Conservation (phyloP, 2,888 invertebrate genomes). For the Saturnia pavonia region DNA sequence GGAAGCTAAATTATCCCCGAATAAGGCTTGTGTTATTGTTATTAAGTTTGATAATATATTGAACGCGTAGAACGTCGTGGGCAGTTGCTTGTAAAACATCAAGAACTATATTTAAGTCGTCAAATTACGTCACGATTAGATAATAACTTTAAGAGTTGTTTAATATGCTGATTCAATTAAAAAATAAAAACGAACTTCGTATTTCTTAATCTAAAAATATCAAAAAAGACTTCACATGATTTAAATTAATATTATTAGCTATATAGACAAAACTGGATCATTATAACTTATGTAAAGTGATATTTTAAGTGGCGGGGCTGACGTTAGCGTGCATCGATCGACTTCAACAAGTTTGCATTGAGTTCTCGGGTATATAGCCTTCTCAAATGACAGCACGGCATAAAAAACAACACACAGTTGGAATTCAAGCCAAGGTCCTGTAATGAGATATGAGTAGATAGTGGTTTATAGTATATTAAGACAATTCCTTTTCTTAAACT, state of each 20-base stretch:
- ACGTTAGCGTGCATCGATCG: conserved; percentile 39
- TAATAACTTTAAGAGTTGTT: too few species aligned
- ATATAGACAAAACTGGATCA: background rate
- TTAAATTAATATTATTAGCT: background rate
- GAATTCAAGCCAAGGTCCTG: conserved; percentile 80
- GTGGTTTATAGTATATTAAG: conserved; percentile 62
- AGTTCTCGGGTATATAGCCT: conserved; percentile 71
- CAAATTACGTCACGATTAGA: background rate
- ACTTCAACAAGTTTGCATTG: conserved; percentile 74
- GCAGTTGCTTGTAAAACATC: background rate
- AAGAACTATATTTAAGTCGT: background rate
- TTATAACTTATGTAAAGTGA: background rate
- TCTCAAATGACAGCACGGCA: conserved; percentile 77
- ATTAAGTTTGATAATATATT: too few species aligned
- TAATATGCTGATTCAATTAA: too few species aligned
- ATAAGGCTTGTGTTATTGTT: too few species aligned
- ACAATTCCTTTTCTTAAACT: conserved; percentile 60
- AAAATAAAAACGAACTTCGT: background rate
- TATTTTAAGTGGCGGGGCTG: conserved; percentile 30
- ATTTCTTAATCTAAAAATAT: background rate
- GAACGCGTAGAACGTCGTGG: too few species aligned
- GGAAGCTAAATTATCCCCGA: too few species aligned
- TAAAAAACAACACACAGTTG: conserved; percentile 77
- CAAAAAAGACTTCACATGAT: background rate
- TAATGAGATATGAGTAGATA: conserved; percentile 76